Evolutionary conservation across 1,140 invertebrate genomes (phyloP), one percentile per base, ranked within the genome.

Genomic region (Cydia splendana): DNA sequence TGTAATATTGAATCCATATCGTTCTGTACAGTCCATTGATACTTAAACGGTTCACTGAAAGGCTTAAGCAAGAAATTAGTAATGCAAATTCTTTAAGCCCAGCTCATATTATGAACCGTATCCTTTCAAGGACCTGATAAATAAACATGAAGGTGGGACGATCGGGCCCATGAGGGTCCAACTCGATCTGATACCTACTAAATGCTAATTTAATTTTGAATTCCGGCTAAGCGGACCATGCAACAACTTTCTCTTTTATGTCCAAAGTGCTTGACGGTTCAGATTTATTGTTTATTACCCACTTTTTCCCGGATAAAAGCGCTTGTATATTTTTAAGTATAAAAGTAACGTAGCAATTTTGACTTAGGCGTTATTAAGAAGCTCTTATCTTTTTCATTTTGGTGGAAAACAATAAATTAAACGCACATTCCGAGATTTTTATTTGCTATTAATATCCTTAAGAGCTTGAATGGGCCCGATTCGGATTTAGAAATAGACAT

Each of bases 41-140:
- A 71, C 67, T 71, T 71, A 45, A 71, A 71, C 38, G 67, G n/a
- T 71, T 45, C 18, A 71, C 67, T 71, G 67, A 71, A 71, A 71
- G 34, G 67, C 75, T 75, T 79, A 81, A 83, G 69, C 67, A 69
- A 57, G 51, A 79, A 85, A 83, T 85, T 83, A 87, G 82, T 82
- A 65, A 84, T 85, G 84, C 78, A 84, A 87, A 85, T 84, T 84
- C 85, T 81, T 84, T 85, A 84, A 87, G 82, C 85, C 76, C 69
- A 75, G 82, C 78, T 71, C 67, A 81, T 84, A 85, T 88, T 88
- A 88, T 86, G 86, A 84, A 75, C 77, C 81, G 79, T 81, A 85
- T 87, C 84, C 81, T 86, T 88, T 85, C 81, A 77, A 88, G 85
- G 83, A 83, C 85, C 85, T 88, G 84, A 87, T 90, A 88, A 90